Conservation (phyloP, 2,113 vertebrate genomes). For the Ceuthmochares aereus region DNA sequence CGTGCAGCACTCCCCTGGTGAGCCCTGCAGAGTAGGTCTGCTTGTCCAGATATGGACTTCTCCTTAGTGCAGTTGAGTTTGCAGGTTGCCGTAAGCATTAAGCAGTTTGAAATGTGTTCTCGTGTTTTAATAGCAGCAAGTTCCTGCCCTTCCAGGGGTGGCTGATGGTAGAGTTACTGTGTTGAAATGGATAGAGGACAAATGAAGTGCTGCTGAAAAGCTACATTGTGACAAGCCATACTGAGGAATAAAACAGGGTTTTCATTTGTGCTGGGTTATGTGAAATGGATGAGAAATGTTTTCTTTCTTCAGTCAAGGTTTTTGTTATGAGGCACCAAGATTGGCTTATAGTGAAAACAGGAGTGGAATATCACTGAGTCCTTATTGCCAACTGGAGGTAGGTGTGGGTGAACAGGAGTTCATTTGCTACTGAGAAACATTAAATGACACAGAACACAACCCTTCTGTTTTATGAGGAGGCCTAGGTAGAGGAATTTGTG, state of each 20-base stretch:
- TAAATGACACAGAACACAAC: neutral
- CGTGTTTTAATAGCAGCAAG: neutral
- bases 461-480: neutral
- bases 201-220: constrained; percentile 31
- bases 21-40: neutral
- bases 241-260: neutral
- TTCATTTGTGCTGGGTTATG: neutral
- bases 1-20: neutral
- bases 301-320: neutral
- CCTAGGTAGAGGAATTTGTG: neutral
- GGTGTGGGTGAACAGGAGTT: neutral
- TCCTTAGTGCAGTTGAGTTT: neutral
- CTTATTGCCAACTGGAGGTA: neutral
- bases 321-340: neutral
- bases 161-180: neutral
- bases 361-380: neutral
- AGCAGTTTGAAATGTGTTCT: neutral
- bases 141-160: neutral
- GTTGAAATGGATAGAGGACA: neutral
- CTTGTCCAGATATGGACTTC: neutral
- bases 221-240: neutral
- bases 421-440: neutral
- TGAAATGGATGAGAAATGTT: neutral
- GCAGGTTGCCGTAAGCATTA: neutral
- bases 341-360: neutral